Conservation (phyloP, 2,888 invertebrate genomes). For the Stenotaenia linearis region DNA sequence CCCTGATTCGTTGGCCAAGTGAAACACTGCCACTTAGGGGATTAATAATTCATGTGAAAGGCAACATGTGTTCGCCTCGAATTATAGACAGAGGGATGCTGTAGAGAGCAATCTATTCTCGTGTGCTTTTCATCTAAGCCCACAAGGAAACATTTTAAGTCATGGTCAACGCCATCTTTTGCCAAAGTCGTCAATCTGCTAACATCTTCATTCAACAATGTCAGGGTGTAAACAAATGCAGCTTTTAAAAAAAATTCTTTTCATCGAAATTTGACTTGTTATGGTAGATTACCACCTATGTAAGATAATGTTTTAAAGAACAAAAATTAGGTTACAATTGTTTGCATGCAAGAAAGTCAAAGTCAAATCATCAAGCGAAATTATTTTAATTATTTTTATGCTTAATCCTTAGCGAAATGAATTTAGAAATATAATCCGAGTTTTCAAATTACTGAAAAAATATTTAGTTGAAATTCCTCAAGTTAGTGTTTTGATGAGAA, state of each 20-base stretch:
- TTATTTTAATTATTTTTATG: too few species aligned
- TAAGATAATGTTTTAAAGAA: too few species aligned
- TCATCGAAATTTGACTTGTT: too few species aligned
- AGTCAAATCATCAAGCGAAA: too few species aligned
- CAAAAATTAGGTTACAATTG: too few species aligned
- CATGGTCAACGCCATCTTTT: slow-evolving; percentile 22
- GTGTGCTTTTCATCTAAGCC: slow-evolving; percentile 15
- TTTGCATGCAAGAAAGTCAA: too few species aligned
- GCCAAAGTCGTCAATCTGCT: slow-evolving; percentile 1
- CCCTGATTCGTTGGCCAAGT: slow-evolving; percentile 21
- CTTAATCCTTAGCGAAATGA: too few species aligned
- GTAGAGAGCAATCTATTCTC: slow-evolving; percentile 20
- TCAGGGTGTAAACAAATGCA: too few species aligned
- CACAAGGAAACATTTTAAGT: slow-evolving; percentile 23
- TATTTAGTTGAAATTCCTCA: neutral
- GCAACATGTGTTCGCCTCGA: slow-evolving; percentile 23
- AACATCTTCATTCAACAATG: neutral
- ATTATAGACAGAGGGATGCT: slow-evolving; percentile 20
- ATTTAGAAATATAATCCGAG: neutral
- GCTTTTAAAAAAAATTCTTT: too few species aligned
- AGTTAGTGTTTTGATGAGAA: neutral
- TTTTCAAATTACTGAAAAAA: neutral
- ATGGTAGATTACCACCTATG: too few species aligned
- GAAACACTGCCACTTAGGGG: slow-evolving; percentile 26
- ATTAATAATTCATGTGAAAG: slow-evolving; percentile 26